Evolutionary conservation across 1,140 invertebrate species (phyloP).

Genomic region (Campoletis sonorensis): DNA sequence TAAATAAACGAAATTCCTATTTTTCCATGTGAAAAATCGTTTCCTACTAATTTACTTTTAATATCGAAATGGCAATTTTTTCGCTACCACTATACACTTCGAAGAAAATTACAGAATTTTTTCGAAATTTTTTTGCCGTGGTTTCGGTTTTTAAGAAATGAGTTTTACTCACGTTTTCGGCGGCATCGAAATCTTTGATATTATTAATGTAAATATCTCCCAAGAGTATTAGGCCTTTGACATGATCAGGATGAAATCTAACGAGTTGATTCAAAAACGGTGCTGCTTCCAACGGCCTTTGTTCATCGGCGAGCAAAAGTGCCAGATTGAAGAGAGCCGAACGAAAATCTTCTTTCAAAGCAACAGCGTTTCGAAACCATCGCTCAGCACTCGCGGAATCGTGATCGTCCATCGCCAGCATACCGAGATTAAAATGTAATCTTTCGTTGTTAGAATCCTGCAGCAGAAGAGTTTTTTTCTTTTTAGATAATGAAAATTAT

Average conservation of each 20-base stretch:
- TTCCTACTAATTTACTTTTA: too few relatives aligned
- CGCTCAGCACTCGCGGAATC: slow-evolving; percentile 91
- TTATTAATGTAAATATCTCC: slow-evolving; percentile 98
- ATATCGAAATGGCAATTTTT: too few relatives aligned
- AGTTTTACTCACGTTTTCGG: slow-evolving; percentile 85
- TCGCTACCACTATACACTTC: too few relatives aligned
- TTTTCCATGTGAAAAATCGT: too few relatives aligned
- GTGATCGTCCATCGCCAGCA: slow-evolving; percentile 97
- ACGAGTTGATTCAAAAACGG: slow-evolving; percentile 95
- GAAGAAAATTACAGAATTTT: too few relatives aligned
- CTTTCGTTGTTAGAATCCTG: slow-evolving; percentile 88
- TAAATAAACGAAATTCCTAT: too few relatives aligned
- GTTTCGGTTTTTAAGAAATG: too few relatives aligned
- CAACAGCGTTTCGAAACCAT: slow-evolving; percentile 91
- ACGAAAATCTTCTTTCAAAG: slow-evolving; percentile 90
- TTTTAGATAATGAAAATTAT: slow-evolving; percentile 27
- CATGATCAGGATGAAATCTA: slow-evolving; percentile 93
- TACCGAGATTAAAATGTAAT: slow-evolving; percentile 95
- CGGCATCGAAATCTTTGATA: slow-evolving; percentile 94
- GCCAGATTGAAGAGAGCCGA: slow-evolving; percentile 97
- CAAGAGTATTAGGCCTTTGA: slow-evolving; percentile 94
- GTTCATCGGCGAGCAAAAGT: slow-evolving; percentile 90
- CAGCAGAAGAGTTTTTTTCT: slow-evolving; percentile 28
- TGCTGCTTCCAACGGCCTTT: slow-evolving; percentile 92
- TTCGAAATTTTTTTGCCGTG: too few relatives aligned